Evolutionary conservation across 2,113 vertebrate species (phyloP).

Genomic region (Mormyrus iriodes): DNA sequence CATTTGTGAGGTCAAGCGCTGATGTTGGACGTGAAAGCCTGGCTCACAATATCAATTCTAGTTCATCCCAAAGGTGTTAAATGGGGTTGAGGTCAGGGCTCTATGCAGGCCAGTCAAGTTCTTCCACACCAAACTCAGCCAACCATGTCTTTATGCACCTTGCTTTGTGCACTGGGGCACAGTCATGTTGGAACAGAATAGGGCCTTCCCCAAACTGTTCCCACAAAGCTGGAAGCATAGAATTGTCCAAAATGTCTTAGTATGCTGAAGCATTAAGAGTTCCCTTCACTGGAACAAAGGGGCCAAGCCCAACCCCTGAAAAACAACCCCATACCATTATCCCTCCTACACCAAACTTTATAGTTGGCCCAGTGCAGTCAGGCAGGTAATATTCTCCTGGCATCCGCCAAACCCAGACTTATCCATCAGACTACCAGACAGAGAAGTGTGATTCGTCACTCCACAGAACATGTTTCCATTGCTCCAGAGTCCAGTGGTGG

Average conservation of each 20-base stretch:
- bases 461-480: background rate
- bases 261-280: too few species aligned
- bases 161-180: background rate
- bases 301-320: background rate
- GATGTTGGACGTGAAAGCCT: background rate
- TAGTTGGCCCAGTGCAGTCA: background rate
- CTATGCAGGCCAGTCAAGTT: background rate
- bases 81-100: background rate
- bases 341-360: background rate
- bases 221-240: too few species aligned
- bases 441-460: background rate
- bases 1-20: background rate
- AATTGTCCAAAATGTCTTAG: too few species aligned
- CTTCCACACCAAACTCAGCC: background rate
- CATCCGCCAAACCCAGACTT: background rate
- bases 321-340: background rate
- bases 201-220: too few species aligned
- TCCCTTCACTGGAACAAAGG: too few species aligned
- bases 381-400: background rate
- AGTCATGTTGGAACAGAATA: too few species aligned
- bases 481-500: background rate
- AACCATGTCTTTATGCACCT: background rate
- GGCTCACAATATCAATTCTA: background rate
- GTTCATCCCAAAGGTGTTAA: background rate
- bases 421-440: background rate